These are phyloP conservation scores for Microcebus griseorufus DNA, from an alignment of 2,113 vertebrate genomes.

Conservation along the genomic window DNA sequence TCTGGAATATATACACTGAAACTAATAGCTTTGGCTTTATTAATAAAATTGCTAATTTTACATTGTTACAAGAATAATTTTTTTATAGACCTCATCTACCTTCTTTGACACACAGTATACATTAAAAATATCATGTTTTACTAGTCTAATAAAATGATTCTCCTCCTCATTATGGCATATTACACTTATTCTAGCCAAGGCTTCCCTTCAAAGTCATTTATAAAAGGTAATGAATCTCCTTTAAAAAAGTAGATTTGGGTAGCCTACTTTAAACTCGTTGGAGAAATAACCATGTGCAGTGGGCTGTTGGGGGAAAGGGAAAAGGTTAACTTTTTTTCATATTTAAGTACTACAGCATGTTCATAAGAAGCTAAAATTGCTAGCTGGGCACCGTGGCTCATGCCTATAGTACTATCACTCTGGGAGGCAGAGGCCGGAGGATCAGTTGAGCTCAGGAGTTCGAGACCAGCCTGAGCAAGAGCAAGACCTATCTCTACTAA, in stretches of 20 bases:
- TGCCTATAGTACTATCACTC: too few relatives aligned
- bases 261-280: background rate
- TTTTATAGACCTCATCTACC: background rate
- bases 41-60: background rate
- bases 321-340: background rate
- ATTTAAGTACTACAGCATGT: background rate
- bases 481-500: too few relatives aligned
- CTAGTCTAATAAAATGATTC: background rate
- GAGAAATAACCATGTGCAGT: background rate
- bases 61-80: background rate
- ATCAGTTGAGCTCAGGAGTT: too few relatives aligned
- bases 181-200: background rate
- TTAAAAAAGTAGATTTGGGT: too few relatives aligned
- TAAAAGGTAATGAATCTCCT: too few relatives aligned
- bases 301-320: background rate
- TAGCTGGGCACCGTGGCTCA: too few relatives aligned
- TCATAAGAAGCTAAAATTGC: background rate
- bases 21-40: slow-evolving; percentile 1
- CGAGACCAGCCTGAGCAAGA: too few relatives aligned
- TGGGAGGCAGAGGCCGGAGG: too few relatives aligned
- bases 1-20: background rate
- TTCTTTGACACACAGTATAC: background rate
- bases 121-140: background rate
- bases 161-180: background rate
- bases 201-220: background rate